Evolutionary conservation across 2,888 invertebrate species (phyloP).

Genomic region (Cosmorhoe ocellata): DNA sequence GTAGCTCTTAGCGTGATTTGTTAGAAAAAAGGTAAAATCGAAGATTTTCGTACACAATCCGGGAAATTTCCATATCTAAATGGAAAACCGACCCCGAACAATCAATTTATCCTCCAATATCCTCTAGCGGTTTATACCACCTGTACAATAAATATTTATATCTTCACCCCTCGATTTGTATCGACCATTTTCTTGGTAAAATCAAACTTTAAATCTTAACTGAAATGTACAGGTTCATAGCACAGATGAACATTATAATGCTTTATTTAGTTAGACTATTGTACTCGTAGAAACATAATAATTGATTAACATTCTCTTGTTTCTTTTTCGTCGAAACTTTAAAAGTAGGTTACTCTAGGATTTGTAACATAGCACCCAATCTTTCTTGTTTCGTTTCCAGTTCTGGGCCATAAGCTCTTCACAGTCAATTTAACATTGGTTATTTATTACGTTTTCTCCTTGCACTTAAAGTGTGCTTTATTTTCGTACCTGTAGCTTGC

Average conservation of each 20-base stretch:
- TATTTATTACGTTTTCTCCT: constrained; percentile 74
- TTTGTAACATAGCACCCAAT: constrained; percentile 38
- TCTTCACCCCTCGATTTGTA: constrained; percentile 71
- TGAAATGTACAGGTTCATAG: constrained; percentile 1
- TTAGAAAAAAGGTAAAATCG: constrained; percentile 72
- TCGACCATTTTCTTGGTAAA: constrained; percentile 52
- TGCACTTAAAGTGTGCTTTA: constrained; percentile 66
- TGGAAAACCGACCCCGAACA: constrained; percentile 82
- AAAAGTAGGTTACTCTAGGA: constrained; percentile 24
- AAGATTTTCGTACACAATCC: constrained; percentile 81
- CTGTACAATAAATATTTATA: constrained; percentile 82
- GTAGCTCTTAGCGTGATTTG: constrained; percentile 69
- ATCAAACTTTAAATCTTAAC: constrained; percentile 36
- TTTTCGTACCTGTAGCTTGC: constrained; percentile 58
- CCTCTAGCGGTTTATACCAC: constrained; percentile 81
- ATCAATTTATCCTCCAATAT: constrained; percentile 82
- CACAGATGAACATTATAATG: not conserved
- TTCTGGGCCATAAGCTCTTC: constrained; percentile 71
- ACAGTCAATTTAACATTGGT: constrained; percentile 77
- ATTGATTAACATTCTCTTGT: too few relatives aligned
- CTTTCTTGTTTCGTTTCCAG: constrained; percentile 56
- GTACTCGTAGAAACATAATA: too few relatives aligned
- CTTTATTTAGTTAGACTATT: too few relatives aligned
- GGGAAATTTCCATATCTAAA: constrained; percentile 82
- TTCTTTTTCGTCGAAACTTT: constrained; percentile 19